Evolutionary conservation across 2,888 invertebrate species (phyloP), one percentile per base, ranked within the genome.

Genomic region (Tiliacea aurago): DNA sequence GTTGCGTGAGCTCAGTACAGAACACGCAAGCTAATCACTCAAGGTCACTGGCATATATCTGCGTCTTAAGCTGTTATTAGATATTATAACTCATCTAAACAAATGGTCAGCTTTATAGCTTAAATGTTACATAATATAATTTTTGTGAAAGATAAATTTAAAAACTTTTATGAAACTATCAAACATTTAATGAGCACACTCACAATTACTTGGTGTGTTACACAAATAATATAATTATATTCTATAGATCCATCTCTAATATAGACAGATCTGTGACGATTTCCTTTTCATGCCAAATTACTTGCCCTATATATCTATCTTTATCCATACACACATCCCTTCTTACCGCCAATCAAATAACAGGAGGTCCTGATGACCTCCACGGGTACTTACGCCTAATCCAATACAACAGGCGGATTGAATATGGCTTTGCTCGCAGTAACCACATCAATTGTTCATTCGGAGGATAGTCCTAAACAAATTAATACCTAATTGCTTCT

Each of bases 401-500:
- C 79, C 75, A 80, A 81, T 73, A 85, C 70, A 81, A 76, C 56
- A 69, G 61, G 47, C 65, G 66, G 75, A 70, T 80, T 65, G 80
- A 78, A 85, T 76, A 80, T 83, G 78, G 80, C 81, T 70, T 69
- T 80, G 78, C 80, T 69, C 63, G 75, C 70, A 84, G 84, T 83
- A 88, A 90, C 91, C 91, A 85, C 90, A 88, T 86, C 89, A 88
- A 91, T 90, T 90, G 90, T 90, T 91, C 90, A 87, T 82, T 81
- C 86, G 81, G 82, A 78, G 80, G 85, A 85, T 88, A 87, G 87
- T 73, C 87, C 88, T 90, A 89, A 90, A 90, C 89, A 89, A 90
- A 93, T 91, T 90, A 90, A 89, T 90, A 87, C 86, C 84, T 91
- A 92, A 92, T 93, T 91, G 91, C 87, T 86, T 80, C 76, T 78